Base-by-base conservation (phyloP, 2,888 invertebrate species). In the Drepanosiphum platanoidis region DNA sequence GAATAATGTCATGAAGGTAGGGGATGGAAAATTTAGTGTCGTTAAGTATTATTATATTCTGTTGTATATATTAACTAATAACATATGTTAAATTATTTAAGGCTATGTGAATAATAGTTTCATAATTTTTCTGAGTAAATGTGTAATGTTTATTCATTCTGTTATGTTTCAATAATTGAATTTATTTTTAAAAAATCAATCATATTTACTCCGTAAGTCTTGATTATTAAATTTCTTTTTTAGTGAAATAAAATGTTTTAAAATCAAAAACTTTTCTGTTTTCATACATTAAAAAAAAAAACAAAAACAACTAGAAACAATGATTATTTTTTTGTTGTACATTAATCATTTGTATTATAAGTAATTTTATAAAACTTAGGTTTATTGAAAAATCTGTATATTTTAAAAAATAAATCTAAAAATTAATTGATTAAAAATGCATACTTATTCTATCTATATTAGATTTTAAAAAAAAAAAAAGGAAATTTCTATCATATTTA, bases 401-500 rank as follows among this genome's bases (percentile, higher is more conserved):
- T 83, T 79, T 82, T 42, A 72, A 42, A 75, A 15, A 66, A 83
- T 75, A 75, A 83, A 83, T 66, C 36, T 46, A 34, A 83, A 68
- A 84, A 77, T 75, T 68, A 84, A 52, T 84, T 68, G 64, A 52
- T 75, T 84, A 75, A 75, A 72, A 75, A 66, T 64, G 66, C 13
- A 66, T 84, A 68, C 66, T 84, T 84, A 84, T 52, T 84, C 8
- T 83, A 64, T 75, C 8, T 84, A 68, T 84, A 68, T 84, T 84
- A 75, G 66, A 75, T 42, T 72, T 7, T n/a, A n/a, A n/a, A n/a
- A n/a, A n/a, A n/a, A n/a, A n/a, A n/a, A 42, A 15, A 74, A 83
- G 81, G 74, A 74, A 64, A 11, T 74, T 30, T 64, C 30, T 83
- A 68, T 30, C 5, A 75, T 66, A 77, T 22, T 8, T 61, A 61